Evolutionary conservation across 2,888 invertebrate genomes (phyloP).

Genomic region (Conistra vaccinii): DNA sequence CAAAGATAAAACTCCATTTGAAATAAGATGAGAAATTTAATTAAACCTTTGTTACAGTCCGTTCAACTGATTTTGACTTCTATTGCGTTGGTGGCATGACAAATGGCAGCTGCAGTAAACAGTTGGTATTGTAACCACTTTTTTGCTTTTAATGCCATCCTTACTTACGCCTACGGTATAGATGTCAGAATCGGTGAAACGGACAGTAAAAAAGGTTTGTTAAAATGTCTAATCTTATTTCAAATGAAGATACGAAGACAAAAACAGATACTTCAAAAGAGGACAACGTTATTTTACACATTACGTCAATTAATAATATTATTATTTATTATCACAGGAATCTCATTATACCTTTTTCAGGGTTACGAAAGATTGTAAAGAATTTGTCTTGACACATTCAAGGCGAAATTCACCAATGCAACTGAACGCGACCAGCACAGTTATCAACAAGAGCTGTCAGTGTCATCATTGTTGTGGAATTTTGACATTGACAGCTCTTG

Average conservation of each 20-base stretch:
- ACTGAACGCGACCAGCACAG: neutral
- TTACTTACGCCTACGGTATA: too few relatives aligned
- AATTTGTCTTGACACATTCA: neutral
- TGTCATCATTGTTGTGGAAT: neutral
- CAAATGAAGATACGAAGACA: neutral
- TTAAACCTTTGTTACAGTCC: too few relatives aligned
- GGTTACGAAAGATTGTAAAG: neutral
- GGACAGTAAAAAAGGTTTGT: too few relatives aligned
- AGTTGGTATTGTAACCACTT: too few relatives aligned
- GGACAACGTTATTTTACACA: neutral
- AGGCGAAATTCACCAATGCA: neutral
- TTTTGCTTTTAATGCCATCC: too few relatives aligned
- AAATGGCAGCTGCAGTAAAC: too few relatives aligned
- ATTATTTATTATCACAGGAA: conserved; percentile 44
- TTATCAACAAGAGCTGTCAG: neutral
- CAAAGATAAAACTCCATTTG: too few relatives aligned
- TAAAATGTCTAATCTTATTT: too few relatives aligned
- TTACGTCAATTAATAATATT: conserved; percentile 14
- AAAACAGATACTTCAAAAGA: neutral
- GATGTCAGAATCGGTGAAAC: too few relatives aligned
- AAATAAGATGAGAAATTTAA: too few relatives aligned
- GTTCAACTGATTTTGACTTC: too few relatives aligned
- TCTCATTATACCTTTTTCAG: conserved; percentile 7
- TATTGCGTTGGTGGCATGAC: too few relatives aligned
- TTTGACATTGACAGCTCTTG: neutral